These are phyloP conservation scores for Diabrotica undecimpunctata DNA, from an alignment of 1,140 invertebrate species.

Conservation along the genomic window DNA sequence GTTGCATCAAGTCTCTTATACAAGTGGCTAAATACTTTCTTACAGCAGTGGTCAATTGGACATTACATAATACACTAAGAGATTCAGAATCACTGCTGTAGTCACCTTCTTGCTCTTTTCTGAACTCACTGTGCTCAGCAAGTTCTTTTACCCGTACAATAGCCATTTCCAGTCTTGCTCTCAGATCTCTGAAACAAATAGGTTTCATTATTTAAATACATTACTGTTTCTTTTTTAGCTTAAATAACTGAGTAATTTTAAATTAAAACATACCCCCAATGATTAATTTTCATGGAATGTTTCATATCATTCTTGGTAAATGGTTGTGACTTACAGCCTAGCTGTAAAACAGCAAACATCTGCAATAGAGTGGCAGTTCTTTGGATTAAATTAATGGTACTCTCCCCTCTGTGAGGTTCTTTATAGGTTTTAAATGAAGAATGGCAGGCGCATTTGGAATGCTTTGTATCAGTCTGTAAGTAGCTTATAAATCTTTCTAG, in stretches of 20 bases:
- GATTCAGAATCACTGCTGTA: slow-evolving; percentile 56
- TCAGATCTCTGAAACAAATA: slow-evolving; percentile 67
- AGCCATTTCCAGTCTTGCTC: slow-evolving; percentile 89
- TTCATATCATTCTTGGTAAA: slow-evolving; percentile 83
- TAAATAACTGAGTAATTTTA: slow-evolving; percentile 8
- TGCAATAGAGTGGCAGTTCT: slow-evolving; percentile 84
- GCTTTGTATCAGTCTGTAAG: slow-evolving; percentile 74
- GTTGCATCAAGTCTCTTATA: slow-evolving; percentile 88
- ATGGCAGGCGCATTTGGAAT: slow-evolving; percentile 58
- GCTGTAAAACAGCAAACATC: slow-evolving; percentile 88
- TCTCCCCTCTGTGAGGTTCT: slow-evolving; percentile 46
- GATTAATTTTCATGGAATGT: slow-evolving; percentile 78
- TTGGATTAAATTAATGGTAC: slow-evolving; percentile 69
- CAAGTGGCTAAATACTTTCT: slow-evolving; percentile 87
- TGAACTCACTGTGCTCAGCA: slow-evolving; percentile 52
- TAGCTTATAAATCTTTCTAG: slow-evolving; percentile 96
- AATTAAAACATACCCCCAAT: slow-evolving; percentile 73
- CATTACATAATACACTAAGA: slow-evolving; percentile 49
- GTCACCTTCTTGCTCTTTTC: slow-evolving; percentile 49
- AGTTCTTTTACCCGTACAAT: slow-evolving; percentile 74
- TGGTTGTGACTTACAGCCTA: slow-evolving; percentile 73
- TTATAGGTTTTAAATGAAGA: slow-evolving; percentile 58
- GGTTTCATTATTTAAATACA: not conserved
- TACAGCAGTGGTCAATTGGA: slow-evolving; percentile 80
- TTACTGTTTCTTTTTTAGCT: not conserved